phyloP scores from a whole-genome alignment of 1,140 invertebrate species.

The Meloidogyne floridensis region DNA sequence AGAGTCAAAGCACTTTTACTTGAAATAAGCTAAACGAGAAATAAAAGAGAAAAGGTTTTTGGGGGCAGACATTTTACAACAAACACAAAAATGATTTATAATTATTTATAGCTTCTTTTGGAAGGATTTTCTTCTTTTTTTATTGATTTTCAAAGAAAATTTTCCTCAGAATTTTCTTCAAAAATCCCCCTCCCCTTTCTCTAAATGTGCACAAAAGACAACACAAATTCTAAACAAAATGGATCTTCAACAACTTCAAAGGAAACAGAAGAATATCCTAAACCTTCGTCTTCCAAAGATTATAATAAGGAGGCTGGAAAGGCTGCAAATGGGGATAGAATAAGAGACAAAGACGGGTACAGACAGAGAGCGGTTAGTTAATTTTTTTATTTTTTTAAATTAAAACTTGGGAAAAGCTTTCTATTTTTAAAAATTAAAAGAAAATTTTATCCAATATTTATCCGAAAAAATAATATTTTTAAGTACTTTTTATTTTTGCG shows the following conservation, averaged over 20 bases:
- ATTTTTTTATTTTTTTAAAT: background rate
- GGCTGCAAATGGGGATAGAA: constrained; percentile 22
- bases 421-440: background rate
- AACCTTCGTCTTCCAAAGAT: background rate
- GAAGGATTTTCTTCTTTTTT: background rate
- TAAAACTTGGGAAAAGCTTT: background rate
- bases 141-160: background rate
- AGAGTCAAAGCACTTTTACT: background rate
- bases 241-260: background rate
- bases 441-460: background rate
- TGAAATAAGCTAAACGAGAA: background rate
- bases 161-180: background rate
- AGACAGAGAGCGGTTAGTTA: constrained; percentile 27
- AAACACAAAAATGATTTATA: background rate
- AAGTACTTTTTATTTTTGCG: too few species aligned
- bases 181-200: background rate
- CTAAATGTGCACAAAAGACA: constrained; percentile 4
- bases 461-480: too few species aligned
- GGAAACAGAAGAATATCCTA: background rate
- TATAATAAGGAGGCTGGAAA: background rate
- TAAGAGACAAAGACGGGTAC: constrained; percentile 21
- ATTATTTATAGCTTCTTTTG: background rate
- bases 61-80: background rate
- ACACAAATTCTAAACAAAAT: background rate
- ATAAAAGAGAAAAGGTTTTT: background rate